Base-by-base conservation (phyloP, 2,113 vertebrate genomes). In the Rhinolophus ferrumequinum region DNA sequence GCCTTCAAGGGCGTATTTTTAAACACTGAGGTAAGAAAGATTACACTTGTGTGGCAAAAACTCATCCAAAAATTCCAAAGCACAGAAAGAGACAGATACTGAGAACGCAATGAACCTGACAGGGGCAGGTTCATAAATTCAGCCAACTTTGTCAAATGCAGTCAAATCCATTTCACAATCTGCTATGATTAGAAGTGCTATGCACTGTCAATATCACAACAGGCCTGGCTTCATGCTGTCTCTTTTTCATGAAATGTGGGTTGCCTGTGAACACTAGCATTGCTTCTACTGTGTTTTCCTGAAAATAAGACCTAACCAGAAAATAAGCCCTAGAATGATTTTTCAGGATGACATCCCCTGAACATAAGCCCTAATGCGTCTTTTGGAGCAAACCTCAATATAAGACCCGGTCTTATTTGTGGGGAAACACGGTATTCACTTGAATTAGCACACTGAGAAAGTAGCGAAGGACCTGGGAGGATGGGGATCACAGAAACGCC, bases 191-290 rank as follows among this genome's bases (percentile, higher is more conserved):
- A 62, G 62, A 86, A 96, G 96, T 80, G 88, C 66, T 93, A 69
- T 93, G 96, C 96, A 97, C 95, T 97, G 96, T 94, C 95, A 93
- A 54, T 92, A 93, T 93, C 93, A 30, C 91, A 11, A 95, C 24
- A 90, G 73, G 79, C 97, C 64, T 96, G 94, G 97, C 89, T 95
- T 88, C 76, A 79, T 82, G 81, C 92, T 97, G 85, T 90, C 83
- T 95, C 95, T 94, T 97, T 89, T 56, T 66, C 54, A 77, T 64
- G 77, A 98, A 96, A 97, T 24, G 41, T 83, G 82, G 97, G 82
- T 52, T 96, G 96, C 93, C 97, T 97, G 98, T 97, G 95, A 0
- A 2, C 85, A 58, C 73, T 8, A 94, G 86, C 38, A n/a, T 30
- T 96, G 80, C 47, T 95, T 94, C 88, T 96, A 44, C 41, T 44